Percentiles rank a stretch among this genome's conserved stretches.
Conservation (phyloP, 2,113 vertebrate species). For the Jaculus jaculus region DNA sequence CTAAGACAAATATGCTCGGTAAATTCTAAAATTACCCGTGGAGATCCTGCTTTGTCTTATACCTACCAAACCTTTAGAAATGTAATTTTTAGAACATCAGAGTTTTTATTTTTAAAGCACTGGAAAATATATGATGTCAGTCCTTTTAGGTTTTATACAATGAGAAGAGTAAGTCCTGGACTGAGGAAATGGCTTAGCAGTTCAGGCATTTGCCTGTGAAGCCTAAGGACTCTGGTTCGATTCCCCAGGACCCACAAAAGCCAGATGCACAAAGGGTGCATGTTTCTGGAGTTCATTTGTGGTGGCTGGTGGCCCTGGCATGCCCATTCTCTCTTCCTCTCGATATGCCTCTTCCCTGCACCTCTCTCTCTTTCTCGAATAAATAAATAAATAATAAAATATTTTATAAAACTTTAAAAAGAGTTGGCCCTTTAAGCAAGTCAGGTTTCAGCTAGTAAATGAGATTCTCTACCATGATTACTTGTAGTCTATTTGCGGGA, state of each 20-base stretch:
- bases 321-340: too few relatives aligned
- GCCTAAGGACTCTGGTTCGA: too few relatives aligned
- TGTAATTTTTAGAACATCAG: constrained; percentile 6
- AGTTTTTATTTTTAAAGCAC: constrained; percentile 35
- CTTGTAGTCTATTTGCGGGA: constrained; percentile 67
- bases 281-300: too few relatives aligned
- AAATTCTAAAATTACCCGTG: not conserved
- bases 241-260: too few relatives aligned
- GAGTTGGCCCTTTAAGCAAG: constrained; percentile 52
- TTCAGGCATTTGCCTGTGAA: too few relatives aligned
- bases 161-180: constrained; percentile 38
- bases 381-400: too few relatives aligned
- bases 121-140: not conserved
- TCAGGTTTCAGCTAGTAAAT: constrained; percentile 60
- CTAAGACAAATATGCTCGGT: not conserved
- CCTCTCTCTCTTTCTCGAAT: too few relatives aligned
- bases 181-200: too few relatives aligned
- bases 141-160: constrained; percentile 29
- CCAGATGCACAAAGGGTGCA: too few relatives aligned
- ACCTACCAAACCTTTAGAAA: constrained; percentile 18
- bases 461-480: constrained; percentile 57
- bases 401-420: too few relatives aligned
- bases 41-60: not conserved
- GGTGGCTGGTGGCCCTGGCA: too few relatives aligned
- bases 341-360: too few relatives aligned